These are phyloP conservation scores for Aleiodes leptofemur DNA, from an alignment of 2,888 invertebrate species.

Conservation along the genomic window DNA sequence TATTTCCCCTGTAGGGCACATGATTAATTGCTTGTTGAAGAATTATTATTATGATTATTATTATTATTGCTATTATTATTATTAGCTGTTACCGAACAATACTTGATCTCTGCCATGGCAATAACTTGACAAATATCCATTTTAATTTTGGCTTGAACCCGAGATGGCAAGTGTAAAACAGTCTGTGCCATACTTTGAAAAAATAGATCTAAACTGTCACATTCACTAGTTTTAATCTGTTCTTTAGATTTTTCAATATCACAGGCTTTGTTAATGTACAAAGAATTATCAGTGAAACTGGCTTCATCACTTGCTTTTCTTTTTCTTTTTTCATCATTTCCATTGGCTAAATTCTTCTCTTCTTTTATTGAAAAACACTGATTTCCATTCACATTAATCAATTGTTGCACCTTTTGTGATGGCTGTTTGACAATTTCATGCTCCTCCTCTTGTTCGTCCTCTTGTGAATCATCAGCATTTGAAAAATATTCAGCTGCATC, in stretches of 20 bases:
- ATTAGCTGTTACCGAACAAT: slow-evolving; percentile 45
- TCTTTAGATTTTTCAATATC: slow-evolving; percentile 12
- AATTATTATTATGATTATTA: neutral
- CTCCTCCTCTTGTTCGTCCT: neutral
- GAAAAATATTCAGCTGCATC: slow-evolving; percentile 45
- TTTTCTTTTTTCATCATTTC: neutral
- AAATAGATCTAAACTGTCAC: slow-evolving; percentile 65
- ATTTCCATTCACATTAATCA: slow-evolving; percentile 9
- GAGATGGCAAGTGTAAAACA: slow-evolving; percentile 66
- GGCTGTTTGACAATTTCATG: neutral
- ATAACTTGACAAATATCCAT: slow-evolving; percentile 71
- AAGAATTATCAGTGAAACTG: neutral
- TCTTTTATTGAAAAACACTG: neutral
- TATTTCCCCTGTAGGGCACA: too few relatives aligned
- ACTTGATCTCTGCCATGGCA: slow-evolving; percentile 66
- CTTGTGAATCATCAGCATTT: slow-evolving; percentile 28
- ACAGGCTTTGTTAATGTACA: neutral
- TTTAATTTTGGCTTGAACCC: slow-evolving; percentile 69
- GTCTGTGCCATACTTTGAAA: slow-evolving; percentile 71
- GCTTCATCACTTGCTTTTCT: neutral
- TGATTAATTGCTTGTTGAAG: too few relatives aligned
- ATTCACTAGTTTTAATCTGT: slow-evolving; percentile 1
- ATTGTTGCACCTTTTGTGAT: slow-evolving; percentile 18
- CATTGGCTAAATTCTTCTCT: slow-evolving; percentile 22
- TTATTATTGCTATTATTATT: too few relatives aligned